phyloP scores from a whole-genome alignment of 2,113 vertebrate genomes.

The Apteryx mantelli region DNA sequence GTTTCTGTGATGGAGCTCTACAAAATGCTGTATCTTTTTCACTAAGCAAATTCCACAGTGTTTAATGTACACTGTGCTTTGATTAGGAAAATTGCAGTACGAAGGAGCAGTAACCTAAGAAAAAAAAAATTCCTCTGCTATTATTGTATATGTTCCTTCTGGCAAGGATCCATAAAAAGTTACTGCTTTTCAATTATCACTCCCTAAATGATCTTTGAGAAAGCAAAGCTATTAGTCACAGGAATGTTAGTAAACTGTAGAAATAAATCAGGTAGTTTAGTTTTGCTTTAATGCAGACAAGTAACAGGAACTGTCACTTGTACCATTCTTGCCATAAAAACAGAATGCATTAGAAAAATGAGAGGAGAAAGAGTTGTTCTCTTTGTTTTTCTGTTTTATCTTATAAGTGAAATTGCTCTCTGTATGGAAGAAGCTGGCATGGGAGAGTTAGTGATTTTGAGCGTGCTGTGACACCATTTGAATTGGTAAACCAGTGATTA shows the following conservation, averaged over 20 bases:
- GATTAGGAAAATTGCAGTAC: constrained; percentile 3
- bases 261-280: background rate
- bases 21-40: background rate
- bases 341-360: background rate
- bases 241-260: background rate
- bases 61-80: background rate
- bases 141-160: background rate
- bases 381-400: background rate
- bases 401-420: background rate
- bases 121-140: background rate
- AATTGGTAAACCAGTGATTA: background rate
- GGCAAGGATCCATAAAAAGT: background rate
- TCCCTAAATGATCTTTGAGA: background rate
- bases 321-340: background rate
- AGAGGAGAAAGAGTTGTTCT: background rate
- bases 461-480: background rate
- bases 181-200: constrained; percentile 24
- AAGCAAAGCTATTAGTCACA: constrained; percentile 2
- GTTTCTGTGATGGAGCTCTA: background rate
- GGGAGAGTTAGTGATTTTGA: background rate
- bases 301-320: background rate
- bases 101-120: background rate
- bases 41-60: background rate
- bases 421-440: background rate
- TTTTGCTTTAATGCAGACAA: background rate